A percentile compares a stretch with the other conserved stretches of the same genome.
Conservation (phyloP, 2,797 vertebrate species). For the Myotis pilosus region DNA sequence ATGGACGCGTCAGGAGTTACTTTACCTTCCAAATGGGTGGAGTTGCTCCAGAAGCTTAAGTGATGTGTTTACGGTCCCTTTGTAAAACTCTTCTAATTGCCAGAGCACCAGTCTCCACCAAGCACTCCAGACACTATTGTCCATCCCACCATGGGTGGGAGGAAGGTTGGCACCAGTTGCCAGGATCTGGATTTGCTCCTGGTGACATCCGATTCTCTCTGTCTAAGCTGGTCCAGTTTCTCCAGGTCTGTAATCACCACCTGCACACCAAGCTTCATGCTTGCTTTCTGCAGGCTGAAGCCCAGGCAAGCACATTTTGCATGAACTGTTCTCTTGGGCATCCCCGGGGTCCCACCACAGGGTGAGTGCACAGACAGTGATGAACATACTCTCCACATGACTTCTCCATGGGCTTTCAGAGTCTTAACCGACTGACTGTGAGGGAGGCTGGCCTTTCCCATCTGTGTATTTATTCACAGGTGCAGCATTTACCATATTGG, state of each 20-base stretch:
- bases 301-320: conserved; percentile 97
- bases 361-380: conserved; percentile 95
- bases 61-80: conserved; percentile 94
- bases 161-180: conserved; percentile 93
- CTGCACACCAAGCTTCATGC: conserved; percentile 98
- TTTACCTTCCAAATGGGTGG: conserved; percentile 97
- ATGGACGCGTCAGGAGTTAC: conserved; percentile 94
- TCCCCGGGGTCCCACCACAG: conserved; percentile 95
- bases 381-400: conserved; percentile 93
- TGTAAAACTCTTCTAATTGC: conserved; percentile 95
- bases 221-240: conserved; percentile 96
- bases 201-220: conserved; percentile 96
- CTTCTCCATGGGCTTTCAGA: conserved; percentile 95
- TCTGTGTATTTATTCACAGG: conserved; percentile 94
- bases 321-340: conserved; percentile 92
- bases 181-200: conserved; percentile 96
- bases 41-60: conserved; percentile 94
- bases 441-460: conserved; percentile 90
- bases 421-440: conserved; percentile 95
- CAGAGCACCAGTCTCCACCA: conserved; percentile 95
- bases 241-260: conserved; percentile 94
- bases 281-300: conserved; percentile 97
- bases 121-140: conserved; percentile 98
- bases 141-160: conserved; percentile 95
- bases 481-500: conserved; percentile 93